A percentile compares a stretch with the other conserved stretches of the same genome.
Evolutionary conservation across 1,140 invertebrate species (phyloP).

Genomic region (Heterodera carotae): DNA sequence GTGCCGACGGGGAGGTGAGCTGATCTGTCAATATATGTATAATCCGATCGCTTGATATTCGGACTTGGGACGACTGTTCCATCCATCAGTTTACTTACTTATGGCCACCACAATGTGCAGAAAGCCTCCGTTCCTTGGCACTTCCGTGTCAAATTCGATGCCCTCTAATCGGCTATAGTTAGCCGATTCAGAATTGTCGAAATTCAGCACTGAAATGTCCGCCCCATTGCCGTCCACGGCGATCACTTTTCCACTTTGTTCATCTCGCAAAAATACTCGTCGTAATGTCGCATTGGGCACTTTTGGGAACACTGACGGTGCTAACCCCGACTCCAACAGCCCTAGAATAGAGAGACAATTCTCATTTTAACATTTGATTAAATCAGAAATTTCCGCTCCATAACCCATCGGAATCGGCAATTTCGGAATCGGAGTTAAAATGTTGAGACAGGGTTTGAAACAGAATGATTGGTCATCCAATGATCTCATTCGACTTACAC

Average conservation of each 20-base stretch:
- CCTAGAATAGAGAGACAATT: background rate
- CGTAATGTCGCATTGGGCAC: background rate
- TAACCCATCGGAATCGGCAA: too few relatives aligned
- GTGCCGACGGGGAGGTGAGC: conserved; percentile 9
- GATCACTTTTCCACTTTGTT: background rate
- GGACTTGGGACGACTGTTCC: too few relatives aligned
- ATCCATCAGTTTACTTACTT: background rate
- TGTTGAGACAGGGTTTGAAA: too few relatives aligned
- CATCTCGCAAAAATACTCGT: background rate
- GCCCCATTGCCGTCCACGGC: conserved; percentile 1
- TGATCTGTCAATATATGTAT: background rate
- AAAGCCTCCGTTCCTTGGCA: background rate
- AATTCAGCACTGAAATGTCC: background rate
- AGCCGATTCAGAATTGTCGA: background rate
- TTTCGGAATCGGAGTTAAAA: too few relatives aligned
- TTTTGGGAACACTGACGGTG: conserved; percentile 1
- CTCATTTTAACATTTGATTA: too few relatives aligned
- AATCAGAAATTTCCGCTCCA: too few relatives aligned
- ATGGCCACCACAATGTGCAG: conserved; percentile 12
- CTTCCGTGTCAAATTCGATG: background rate
- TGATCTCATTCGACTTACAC: background rate
- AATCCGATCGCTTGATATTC: too few relatives aligned
- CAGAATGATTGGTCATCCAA: too few relatives aligned
- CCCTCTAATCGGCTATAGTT: conserved; percentile 6
- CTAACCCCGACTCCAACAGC: conserved; percentile 6